Conservation (phyloP, 2,888 invertebrate genomes). For the Anticlea derivata region DNA sequence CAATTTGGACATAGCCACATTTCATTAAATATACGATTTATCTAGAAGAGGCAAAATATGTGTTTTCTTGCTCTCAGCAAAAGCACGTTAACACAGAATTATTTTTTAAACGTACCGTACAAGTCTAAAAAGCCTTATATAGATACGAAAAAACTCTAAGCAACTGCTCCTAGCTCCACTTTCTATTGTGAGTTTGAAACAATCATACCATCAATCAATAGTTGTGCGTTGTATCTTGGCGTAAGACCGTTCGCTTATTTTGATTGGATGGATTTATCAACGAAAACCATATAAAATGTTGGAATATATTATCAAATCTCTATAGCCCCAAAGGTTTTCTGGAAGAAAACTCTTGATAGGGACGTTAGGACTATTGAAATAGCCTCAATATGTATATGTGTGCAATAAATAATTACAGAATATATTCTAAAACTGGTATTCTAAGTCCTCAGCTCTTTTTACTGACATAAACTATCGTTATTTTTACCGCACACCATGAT, state of each 20-base stretch:
- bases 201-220: slow-evolving; percentile 47
- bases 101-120: slow-evolving; percentile 7
- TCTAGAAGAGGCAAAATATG: neutral
- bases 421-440: too few species aligned
- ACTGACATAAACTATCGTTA: too few species aligned
- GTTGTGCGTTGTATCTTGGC: neutral
- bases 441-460: too few species aligned
- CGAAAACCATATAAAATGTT: neutral
- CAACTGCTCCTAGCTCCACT: slow-evolving; percentile 17
- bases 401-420: too few species aligned
- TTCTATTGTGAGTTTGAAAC: slow-evolving; percentile 40
- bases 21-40: slow-evolving; percentile 4
- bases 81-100: neutral
- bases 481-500: too few species aligned
- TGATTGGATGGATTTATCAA: neutral
- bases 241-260: neutral
- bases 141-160: slow-evolving; percentile 5
- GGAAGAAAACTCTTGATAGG: too few species aligned
- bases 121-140: slow-evolving; percentile 14
- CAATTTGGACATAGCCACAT: slow-evolving; percentile 1
- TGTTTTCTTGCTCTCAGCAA: neutral
- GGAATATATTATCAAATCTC: too few species aligned
- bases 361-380: too few species aligned
- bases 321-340: too few species aligned
- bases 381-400: too few species aligned